Evolutionary conservation across 2,113 vertebrate species (phyloP).

Genomic region (Geococcyx californianus): DNA sequence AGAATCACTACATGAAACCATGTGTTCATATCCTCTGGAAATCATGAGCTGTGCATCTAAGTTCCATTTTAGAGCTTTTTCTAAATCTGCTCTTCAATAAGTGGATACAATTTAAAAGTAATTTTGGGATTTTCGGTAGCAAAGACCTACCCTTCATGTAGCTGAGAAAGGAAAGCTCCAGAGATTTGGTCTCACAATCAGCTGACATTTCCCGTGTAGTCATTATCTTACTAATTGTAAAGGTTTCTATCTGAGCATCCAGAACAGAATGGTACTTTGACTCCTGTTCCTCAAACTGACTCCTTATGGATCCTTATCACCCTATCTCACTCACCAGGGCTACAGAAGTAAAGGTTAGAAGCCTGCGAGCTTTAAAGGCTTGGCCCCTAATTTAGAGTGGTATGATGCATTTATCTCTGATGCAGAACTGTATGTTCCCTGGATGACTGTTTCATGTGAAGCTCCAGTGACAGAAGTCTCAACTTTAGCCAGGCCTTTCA

Average conservation of each 20-base stretch:
- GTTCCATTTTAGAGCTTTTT: not conserved
- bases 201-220: not conserved
- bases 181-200: not conserved
- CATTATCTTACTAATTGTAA: conserved; percentile 1
- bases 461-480: not conserved
- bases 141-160: not conserved
- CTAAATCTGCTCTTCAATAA: not conserved
- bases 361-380: not conserved
- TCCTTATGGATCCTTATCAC: not conserved
- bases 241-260: not conserved
- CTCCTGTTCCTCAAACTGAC: not conserved
- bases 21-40: not conserved
- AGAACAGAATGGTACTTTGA: conserved; percentile 42
- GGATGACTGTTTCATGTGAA: not conserved
- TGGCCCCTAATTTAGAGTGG: not conserved
- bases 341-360: conserved; percentile 22
- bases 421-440: not conserved
- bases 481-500: not conserved
- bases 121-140: not conserved
- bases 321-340: not conserved
- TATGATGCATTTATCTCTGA: not conserved
- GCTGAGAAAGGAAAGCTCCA: not conserved
- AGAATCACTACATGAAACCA: not conserved
- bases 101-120: not conserved
- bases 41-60: not conserved